Evolutionary conservation across 2,888 invertebrate genomes (phyloP).

Genomic region (Synergus itoensis): DNA sequence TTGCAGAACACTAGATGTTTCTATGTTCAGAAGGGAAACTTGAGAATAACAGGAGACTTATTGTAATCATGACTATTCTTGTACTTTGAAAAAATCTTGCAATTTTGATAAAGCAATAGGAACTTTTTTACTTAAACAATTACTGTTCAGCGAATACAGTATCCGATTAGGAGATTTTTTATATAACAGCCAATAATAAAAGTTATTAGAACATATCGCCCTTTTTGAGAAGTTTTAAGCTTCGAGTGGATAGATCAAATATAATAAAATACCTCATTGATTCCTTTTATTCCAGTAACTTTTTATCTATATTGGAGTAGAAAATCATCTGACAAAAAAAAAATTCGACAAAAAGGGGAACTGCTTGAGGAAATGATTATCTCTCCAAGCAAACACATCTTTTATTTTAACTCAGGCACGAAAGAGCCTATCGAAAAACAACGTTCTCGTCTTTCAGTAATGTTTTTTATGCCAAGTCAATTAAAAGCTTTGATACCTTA

Average conservation of each 20-base stretch:
- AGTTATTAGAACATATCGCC: no score
- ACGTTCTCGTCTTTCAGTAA: slow-evolving; percentile 13
- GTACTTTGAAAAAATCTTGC: background rate
- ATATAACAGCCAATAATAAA: no score
- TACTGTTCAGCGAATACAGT: no score
- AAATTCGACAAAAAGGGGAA: background rate
- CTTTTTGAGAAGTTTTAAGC: no score
- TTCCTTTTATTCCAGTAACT: background rate
- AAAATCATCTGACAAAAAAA: background rate
- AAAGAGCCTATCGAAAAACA: slow-evolving; percentile 10
- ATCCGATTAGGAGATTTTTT: no score
- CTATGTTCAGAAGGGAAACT: slow-evolving; percentile 45
- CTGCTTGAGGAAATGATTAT: background rate
- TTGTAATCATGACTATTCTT: background rate
- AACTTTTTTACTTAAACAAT: no score
- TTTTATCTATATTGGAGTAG: background rate
- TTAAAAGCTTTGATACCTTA: slow-evolving; percentile 43
- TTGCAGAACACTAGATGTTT: slow-evolving; percentile 50
- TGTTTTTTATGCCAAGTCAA: slow-evolving; percentile 26
- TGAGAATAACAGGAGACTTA: slow-evolving; percentile 11
- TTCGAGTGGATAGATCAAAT: no score
- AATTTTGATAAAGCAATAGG: background rate
- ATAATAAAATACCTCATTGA: background rate
- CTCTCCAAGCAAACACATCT: background rate
- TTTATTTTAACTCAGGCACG: slow-evolving; percentile 7